These are phyloP conservation scores for Bellardia bayeri DNA, from an alignment of 2,888 invertebrate genomes.

Conservation along the genomic window DNA sequence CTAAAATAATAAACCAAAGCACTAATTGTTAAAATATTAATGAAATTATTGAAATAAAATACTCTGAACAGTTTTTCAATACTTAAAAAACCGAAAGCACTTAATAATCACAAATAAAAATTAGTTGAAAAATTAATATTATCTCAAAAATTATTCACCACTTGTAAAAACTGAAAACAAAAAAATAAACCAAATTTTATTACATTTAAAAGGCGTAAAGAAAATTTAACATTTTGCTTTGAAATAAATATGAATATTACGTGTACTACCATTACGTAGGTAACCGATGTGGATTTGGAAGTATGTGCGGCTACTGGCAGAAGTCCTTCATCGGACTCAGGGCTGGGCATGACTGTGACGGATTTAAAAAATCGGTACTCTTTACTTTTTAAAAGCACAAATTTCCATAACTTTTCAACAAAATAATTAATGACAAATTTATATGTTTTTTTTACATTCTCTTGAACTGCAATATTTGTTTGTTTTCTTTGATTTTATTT, in stretches of 20 bases:
- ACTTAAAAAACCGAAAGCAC: conserved; percentile 24
- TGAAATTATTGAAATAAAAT: neutral
- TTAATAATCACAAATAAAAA: neutral
- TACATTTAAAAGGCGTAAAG: conserved; percentile 5
- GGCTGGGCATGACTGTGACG: conserved; percentile 93
- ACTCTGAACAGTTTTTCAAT: neutral
- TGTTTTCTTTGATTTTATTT: conserved; percentile 25
- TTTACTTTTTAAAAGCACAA: conserved; percentile 14
- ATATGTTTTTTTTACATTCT: conserved; percentile 12
- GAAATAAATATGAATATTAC: conserved; percentile 42
- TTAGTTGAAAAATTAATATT: neutral
- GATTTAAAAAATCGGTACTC: conserved; percentile 89
- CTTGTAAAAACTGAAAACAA: conserved; percentile 1
- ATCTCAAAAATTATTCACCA: conserved; percentile 26
- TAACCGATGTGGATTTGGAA: conserved; percentile 84
- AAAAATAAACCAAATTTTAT: conserved; percentile 4
- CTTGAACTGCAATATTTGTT: neutral
- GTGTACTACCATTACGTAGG: conserved; percentile 79
- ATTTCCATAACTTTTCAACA: neutral
- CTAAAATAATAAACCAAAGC: conserved; percentile 5
- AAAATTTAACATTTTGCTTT: conserved; percentile 5
- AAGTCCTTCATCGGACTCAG: conserved; percentile 97
- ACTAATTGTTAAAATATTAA: conserved; percentile 17
- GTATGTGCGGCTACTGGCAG: conserved; percentile 87
- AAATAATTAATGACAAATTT: conserved; percentile 23